Conservation (phyloP, 2,888 invertebrate species). For the Barypeithes pellucidus region DNA sequence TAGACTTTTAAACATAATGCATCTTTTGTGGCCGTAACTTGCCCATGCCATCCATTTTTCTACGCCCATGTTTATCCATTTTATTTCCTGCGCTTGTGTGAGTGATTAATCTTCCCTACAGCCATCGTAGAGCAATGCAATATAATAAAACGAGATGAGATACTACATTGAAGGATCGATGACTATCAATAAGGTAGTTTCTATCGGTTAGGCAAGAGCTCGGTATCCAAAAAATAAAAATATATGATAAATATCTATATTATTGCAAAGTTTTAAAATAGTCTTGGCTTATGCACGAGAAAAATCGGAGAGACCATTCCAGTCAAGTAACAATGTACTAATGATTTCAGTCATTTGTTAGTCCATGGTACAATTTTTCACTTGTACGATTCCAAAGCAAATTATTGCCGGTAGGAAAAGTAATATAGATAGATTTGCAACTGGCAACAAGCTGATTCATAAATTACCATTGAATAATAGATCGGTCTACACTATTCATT, state of each 20-base stretch:
- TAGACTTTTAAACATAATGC: too few species aligned
- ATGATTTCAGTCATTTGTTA: not conserved
- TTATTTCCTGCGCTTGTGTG: not conserved
- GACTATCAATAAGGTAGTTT: constrained; percentile 29
- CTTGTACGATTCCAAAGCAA: not conserved
- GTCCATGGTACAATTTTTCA: not conserved
- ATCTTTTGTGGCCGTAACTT: too few species aligned
- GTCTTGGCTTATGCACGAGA: not conserved
- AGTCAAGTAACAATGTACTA: not conserved
- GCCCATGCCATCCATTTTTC: too few species aligned
- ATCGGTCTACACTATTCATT: too few species aligned
- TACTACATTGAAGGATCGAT: constrained; percentile 30
- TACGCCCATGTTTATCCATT: not conserved
- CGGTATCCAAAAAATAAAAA: constrained; percentile 9
- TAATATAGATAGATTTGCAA: too few species aligned
- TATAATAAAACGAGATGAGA: constrained; percentile 24
- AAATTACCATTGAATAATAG: too few species aligned
- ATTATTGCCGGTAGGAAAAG: too few species aligned
- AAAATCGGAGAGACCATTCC: not conserved
- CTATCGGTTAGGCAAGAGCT: constrained; percentile 11
- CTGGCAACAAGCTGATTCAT: too few species aligned
- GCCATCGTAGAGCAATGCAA: constrained; percentile 20
- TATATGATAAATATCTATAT: constrained; percentile 18
- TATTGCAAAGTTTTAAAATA: constrained; percentile 1
- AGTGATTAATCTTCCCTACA: constrained; percentile 18